Evolutionary conservation across 2,113 vertebrate species (phyloP), one percentile per base, ranked within the genome.

Genomic region (Callionymus lyra): DNA sequence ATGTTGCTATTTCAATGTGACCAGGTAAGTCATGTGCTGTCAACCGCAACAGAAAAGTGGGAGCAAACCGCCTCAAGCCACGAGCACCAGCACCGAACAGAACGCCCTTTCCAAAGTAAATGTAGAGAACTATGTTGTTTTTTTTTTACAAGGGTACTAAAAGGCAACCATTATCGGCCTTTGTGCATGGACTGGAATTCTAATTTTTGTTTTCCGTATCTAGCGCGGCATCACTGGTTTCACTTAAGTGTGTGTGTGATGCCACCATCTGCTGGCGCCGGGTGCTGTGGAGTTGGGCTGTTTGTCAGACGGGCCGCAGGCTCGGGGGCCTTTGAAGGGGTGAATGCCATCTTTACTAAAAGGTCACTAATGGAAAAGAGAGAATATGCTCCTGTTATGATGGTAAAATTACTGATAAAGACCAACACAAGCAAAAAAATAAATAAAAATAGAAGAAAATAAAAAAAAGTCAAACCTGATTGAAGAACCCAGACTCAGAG

Each of bases 41-140:
- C 94, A 98, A 97, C 94, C 94, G 84, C 91, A 90, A 89, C 94
- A 93, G 94, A 97, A 95, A 91, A 94, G 94, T 98, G 93, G 94
- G 81, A 89, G 89, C 94, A 94, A 95, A 96, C 93, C 92, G 89
- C 88, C 86, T 85, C 89, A 88, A 88, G 91, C 90, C 92, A 93
- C 83, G 46, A 86, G 90, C 89, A 91, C 85, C 65, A 87, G 80
- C 86, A 86, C 86, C 85, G 16, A 74, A 83, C 85, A 90, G 86
- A 38, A 9, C 27, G 16, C 12, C 31, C 11, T 42, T 38, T 39
- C 19, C 44, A 45, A 58, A 49, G 12, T 34, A 13, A n/a, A 27
- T 27, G 21, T 27, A 27, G 21, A 27, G 21, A 8, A 27, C 21
- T 8, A 27, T 4, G 21, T n/a, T n/a, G n/a, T n/a, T n/a, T n/a